Evolutionary conservation across 2,113 vertebrate genomes (phyloP).

Genomic region (Cyanocitta stelleri): DNA sequence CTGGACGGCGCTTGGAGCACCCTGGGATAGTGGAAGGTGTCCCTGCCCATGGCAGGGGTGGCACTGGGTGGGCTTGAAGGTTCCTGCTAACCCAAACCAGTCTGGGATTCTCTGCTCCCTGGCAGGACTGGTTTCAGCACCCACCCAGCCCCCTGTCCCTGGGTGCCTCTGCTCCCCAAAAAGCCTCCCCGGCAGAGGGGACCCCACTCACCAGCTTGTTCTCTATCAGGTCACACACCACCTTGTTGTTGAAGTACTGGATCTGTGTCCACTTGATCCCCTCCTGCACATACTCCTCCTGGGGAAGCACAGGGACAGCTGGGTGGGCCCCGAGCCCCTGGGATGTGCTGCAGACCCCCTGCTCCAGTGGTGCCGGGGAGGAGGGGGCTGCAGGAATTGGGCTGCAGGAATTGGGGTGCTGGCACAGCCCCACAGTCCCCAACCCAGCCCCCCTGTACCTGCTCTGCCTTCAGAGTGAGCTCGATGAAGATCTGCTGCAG

Average conservation of each 20-base stretch:
- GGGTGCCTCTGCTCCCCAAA: not conserved
- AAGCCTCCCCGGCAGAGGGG: not conserved
- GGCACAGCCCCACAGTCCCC: not conserved
- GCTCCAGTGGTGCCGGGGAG: accelerated
- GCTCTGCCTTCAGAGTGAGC: conserved; percentile 94
- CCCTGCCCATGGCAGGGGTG: not conserved
- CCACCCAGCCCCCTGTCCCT: accelerated
- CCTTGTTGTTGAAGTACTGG: conserved; percentile 98
- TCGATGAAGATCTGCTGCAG: conserved; percentile 98
- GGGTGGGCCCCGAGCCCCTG: accelerated
- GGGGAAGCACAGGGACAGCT: not conserved
- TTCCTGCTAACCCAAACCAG: not conserved
- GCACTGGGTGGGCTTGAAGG: not conserved
- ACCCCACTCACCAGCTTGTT: conserved; percentile 87
- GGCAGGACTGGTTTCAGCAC: not conserved
- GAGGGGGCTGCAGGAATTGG: not conserved
- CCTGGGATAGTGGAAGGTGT: not conserved
- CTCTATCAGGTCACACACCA: conserved; percentile 97
- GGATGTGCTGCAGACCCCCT: not conserved
- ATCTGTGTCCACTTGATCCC: conserved; percentile 96
- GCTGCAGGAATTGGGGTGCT: not conserved
- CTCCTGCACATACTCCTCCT: conserved; percentile 98
- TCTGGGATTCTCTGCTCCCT: not conserved
- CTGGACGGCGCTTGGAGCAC: not conserved
- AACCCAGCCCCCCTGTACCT: conserved; percentile 68